Base-by-base conservation (phyloP, 2,888 invertebrate species). In the Dendrolimus houi region DNA sequence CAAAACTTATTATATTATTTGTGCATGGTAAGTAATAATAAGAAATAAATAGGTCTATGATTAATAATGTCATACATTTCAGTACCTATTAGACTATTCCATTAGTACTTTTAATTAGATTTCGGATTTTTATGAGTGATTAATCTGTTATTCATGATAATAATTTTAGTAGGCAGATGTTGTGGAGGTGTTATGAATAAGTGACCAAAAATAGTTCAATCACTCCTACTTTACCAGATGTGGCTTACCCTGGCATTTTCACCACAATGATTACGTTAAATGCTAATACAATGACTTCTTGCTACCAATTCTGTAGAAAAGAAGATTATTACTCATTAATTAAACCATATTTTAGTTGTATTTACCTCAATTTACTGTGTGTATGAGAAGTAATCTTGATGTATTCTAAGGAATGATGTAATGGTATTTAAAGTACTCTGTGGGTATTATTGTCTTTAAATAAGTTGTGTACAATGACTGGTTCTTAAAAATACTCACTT, bases 241-340 rank as follows among this genome's bases (percentile, higher is more conserved):
- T 74, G 74, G 72, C 89, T 90, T 90, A 90, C 89, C 89, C 87
- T 74, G 89, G 89, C 89, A 90, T 89, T 82, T 86, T 70, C 74
- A 71, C 73, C 67, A 70, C 67, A 67, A 75, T 56, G 64, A 63
- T 68, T 64, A 65, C 63, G 66, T 56, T 61, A 72, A 64, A 56
- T 64, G 62, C 62, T 64, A 65, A 62, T 65, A 71, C 62, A 62
- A 70, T 62, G 62, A 62, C 61, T 71, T 74, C 64, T 66, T 71
- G 69, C 59, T 65, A 63, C 62, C 63, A 58, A 53, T 66, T 80
- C 85, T 84, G 86, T 70, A 71, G 74, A 79, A 80, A 79, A 80
- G 68, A 79, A 83, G 70, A 78, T 71, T 64, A 74, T 55, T 52
- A 60, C 59, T 59, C 55, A 59, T 53, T 53, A 57, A 42, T 41